Conservation (phyloP, 2,888 invertebrate genomes). For the Slavum lentiscoides region DNA sequence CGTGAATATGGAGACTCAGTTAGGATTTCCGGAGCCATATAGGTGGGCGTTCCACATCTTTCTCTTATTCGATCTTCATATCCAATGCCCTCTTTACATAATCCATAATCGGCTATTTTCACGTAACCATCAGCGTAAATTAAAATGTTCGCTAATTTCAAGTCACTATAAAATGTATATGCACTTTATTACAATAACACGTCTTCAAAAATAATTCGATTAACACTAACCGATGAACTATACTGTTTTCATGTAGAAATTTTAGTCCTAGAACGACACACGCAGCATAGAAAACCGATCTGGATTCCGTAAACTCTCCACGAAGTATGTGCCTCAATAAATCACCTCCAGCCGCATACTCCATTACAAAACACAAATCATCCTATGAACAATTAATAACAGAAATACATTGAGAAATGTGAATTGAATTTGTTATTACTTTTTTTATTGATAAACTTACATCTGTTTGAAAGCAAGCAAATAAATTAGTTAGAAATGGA, state of each 20-base stretch:
- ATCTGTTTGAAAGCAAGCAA: constrained; percentile 98
- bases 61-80: constrained; percentile 97
- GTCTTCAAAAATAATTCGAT: neutral
- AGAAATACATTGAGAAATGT: neutral
- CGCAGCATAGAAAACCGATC: constrained; percentile 98
- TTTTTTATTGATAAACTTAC: constrained; percentile 62
- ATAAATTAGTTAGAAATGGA: constrained; percentile 98
- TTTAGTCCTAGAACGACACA: constrained; percentile 98
- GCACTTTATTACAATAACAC: constrained; percentile 3
- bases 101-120: constrained; percentile 98
- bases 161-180: constrained; percentile 68
- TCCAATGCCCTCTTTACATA: constrained; percentile 99
- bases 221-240: constrained; percentile 81
- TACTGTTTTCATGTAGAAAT: constrained; percentile 98
- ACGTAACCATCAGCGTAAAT: constrained; percentile 98
- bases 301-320: constrained; percentile 95
- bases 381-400: constrained; percentile 61
- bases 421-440: no score
- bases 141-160: constrained; percentile 96
- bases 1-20: constrained; percentile 98
- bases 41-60: constrained; percentile 98
- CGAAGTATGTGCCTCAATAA: constrained; percentile 99
- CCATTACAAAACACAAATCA: constrained; percentile 99
- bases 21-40: constrained; percentile 96
- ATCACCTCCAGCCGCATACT: constrained; percentile 98